Base-by-base conservation (phyloP, 2,888 invertebrate genomes). In the Dichetophora obliterata region DNA sequence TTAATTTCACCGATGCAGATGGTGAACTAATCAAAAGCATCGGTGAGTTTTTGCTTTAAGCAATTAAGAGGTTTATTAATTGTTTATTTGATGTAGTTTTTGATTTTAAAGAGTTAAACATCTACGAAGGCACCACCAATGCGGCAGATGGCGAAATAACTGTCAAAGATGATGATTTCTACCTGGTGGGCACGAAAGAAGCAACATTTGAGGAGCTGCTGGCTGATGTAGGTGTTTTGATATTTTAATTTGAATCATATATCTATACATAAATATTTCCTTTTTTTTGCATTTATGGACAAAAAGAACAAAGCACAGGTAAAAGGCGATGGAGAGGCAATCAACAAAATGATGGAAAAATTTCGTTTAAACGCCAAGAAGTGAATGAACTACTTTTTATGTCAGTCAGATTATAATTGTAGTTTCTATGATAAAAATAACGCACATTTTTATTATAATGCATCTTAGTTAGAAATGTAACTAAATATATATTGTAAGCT, bases 31-130 rank as follows among this genome's bases (percentile, higher is more conserved):
- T 88, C 11, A 89, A 89, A 79, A 87, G 84, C 78, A 82, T 87
- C 78, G 88, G 88, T 88, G 75, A 19, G 80, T 80, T 50, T 59
- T 61, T 34, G 70, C 54, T 57, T 11, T 8, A 37, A 57, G 34
- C 31, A 24, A 16, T 19, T 24, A 43, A 22, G 52, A 52, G 50
- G 68, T 61, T 27, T 52, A 59, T 65, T 75, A 75, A 75, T 85
- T 82, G 83, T 81, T 80, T 74, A 82, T 81, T 81, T 78, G 77
- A 78, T 78, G 75, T 79, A 88, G 88, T 88, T 78, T 86, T 88
- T 78, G 89, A 88, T 86, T 87, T 89, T 81, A 89, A 89, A 85
- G 87, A 87, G 54, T 76, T 88, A 79, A 87, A 88, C 75, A 86
- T 88, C 71, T 88, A 86, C 75, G 88, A 88, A 68, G 88, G 88